Conservation (phyloP, 2,113 vertebrate species). For the Delphinapterus leucas region DNA sequence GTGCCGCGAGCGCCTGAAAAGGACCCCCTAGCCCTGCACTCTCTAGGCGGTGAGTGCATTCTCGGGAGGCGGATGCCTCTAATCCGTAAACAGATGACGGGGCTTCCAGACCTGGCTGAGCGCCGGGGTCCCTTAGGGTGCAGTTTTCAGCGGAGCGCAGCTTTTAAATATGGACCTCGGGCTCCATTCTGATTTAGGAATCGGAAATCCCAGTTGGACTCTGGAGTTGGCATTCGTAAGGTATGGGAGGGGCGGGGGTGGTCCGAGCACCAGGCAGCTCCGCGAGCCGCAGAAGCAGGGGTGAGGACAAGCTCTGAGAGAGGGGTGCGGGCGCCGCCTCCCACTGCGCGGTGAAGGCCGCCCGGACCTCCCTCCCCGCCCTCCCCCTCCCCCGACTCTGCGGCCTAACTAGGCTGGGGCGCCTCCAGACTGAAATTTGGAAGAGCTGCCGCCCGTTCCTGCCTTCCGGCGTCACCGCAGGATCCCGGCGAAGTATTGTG, state of each 20-base stretch:
- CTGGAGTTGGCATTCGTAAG: fast-evolving
- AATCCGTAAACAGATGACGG: background rate
- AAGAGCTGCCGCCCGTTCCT: fast-evolving
- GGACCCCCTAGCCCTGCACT: background rate
- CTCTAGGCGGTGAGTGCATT: background rate
- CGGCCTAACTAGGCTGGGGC: fast-evolving
- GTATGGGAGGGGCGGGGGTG: background rate
- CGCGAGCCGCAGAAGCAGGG: fast-evolving
- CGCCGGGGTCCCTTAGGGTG: background rate
- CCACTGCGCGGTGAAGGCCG: fast-evolving
- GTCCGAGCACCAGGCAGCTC: background rate
- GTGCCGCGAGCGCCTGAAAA: fast-evolving
- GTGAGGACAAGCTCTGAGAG: background rate
- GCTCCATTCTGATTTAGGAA: background rate
- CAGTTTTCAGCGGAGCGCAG: fast-evolving
- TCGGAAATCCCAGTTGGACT: background rate
- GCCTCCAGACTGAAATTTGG: fast-evolving
- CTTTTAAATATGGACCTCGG: background rate
- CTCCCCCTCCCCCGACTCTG: fast-evolving
- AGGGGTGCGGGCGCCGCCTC: fast-evolving
- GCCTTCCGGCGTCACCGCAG: fast-evolving
- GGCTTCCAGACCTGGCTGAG: background rate
- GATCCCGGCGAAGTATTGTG: background rate
- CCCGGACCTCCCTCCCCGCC: fast-evolving
- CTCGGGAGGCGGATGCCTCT: background rate